phyloP scores from a whole-genome alignment of 2,888 invertebrate genomes.

The Eurois occulta region DNA sequence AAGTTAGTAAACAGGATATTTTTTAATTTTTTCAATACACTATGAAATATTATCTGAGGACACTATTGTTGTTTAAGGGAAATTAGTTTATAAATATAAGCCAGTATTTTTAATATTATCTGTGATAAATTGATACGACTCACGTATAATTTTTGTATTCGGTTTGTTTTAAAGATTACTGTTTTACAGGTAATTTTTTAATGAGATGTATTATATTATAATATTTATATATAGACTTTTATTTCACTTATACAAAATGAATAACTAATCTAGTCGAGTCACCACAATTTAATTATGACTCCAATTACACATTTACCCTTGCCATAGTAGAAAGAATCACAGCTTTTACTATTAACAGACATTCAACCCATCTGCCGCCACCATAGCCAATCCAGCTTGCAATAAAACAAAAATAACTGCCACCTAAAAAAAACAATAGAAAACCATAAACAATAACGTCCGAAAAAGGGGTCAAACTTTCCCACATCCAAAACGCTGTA shows the following conservation, averaged over 20 bases:
- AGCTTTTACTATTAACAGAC: conserved; percentile 45
- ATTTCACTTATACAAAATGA: not conserved
- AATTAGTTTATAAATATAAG: not conserved
- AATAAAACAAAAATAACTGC: conserved; percentile 79
- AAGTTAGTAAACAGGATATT: conserved; percentile 23
- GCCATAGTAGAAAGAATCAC: not conserved
- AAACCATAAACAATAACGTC: conserved; percentile 76
- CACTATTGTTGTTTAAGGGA: not conserved
- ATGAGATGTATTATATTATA: not conserved
- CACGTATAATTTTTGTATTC: not conserved
- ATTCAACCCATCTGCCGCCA: conserved; percentile 72
- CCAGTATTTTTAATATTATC: not conserved
- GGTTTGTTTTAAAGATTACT: not conserved
- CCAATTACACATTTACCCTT: not conserved
- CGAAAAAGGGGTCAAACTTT: conserved; percentile 84
- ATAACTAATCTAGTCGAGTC: not conserved
- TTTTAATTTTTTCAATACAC: not conserved
- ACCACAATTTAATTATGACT: not conserved
- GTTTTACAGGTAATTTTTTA: not conserved
- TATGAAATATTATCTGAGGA: conserved; percentile 22
- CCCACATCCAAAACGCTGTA: conserved; percentile 80
- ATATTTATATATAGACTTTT: too few species aligned
- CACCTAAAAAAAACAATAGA: conserved; percentile 77
- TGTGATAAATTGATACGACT: not conserved
- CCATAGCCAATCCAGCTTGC: conserved; percentile 69